Evolutionary conservation across 1,140 invertebrate genomes (phyloP).

Genomic region (Calliopsis andreniformis): DNA sequence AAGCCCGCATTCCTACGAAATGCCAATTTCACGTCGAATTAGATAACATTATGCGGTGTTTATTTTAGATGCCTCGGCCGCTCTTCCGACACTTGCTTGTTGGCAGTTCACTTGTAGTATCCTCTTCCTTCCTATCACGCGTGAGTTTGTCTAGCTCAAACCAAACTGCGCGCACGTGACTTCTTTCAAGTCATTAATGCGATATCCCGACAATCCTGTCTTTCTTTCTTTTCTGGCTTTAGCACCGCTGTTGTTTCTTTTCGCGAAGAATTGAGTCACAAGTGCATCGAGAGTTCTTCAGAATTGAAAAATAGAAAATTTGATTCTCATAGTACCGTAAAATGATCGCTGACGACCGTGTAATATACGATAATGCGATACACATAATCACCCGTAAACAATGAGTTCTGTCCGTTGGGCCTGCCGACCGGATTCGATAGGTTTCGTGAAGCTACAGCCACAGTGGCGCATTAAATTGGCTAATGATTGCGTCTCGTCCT

Average conservation of each 20-base stretch:
- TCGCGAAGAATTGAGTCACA: too few species aligned
- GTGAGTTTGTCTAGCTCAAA: background rate
- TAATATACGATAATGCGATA: slow-evolving; percentile 6
- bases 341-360: slow-evolving; percentile 10
- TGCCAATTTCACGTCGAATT: slow-evolving; percentile 65
- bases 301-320: slow-evolving; percentile 1
- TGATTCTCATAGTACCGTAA: background rate
- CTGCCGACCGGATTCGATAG: background rate
- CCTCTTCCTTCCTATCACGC: background rate
- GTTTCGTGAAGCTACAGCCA: background rate
- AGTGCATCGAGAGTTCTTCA: too few species aligned
- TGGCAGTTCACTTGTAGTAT: background rate
- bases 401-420: background rate
- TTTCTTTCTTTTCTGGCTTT: background rate
- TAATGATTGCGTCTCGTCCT: background rate
- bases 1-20: slow-evolving; percentile 60
- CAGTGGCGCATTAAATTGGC: background rate
- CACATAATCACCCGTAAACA: slow-evolving; percentile 23
- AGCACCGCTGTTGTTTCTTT: background rate
- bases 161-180: slow-evolving; percentile 7
- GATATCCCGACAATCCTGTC: too few species aligned
- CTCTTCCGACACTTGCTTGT: background rate
- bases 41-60: slow-evolving; percentile 63
- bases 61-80: slow-evolving; percentile 57
- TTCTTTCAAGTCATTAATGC: background rate